These are phyloP conservation scores for Epinephelus cyanopodus DNA, from an alignment of 2,113 vertebrate genomes.

Conservation along the genomic window DNA sequence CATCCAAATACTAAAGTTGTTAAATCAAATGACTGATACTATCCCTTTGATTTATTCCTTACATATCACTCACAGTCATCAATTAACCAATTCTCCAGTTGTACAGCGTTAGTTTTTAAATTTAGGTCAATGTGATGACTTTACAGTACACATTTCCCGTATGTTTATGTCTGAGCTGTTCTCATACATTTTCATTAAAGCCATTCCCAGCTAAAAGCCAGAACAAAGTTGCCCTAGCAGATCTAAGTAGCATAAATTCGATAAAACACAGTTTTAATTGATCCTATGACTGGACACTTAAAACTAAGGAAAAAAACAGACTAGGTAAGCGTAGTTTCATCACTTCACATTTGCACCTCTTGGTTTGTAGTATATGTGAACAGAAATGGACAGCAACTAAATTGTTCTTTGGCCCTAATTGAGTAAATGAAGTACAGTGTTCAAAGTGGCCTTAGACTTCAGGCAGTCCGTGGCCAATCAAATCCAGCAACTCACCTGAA, in stretches of 20 bases:
- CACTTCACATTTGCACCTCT: neutral
- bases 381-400: neutral
- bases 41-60: neutral
- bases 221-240: too few species aligned
- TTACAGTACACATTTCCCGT: too few species aligned
- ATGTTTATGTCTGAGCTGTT: too few species aligned
- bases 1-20: neutral
- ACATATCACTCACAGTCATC: neutral
- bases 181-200: too few species aligned
- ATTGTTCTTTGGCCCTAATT: neutral
- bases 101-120: neutral
- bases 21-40: neutral
- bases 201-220: too few species aligned
- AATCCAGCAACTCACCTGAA: constrained; percentile 87
- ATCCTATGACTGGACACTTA: neutral
- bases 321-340: neutral
- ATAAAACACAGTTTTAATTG: neutral
- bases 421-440: neutral
- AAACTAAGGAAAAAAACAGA: neutral
- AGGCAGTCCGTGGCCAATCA: neutral
- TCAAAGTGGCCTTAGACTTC: neutral
- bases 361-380: neutral
- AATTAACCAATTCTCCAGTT: neutral
- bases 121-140: neutral
- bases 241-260: too few species aligned